phyloP scores from a whole-genome alignment of 2,888 invertebrate species.

The Zaprionus bogoriensis region DNA sequence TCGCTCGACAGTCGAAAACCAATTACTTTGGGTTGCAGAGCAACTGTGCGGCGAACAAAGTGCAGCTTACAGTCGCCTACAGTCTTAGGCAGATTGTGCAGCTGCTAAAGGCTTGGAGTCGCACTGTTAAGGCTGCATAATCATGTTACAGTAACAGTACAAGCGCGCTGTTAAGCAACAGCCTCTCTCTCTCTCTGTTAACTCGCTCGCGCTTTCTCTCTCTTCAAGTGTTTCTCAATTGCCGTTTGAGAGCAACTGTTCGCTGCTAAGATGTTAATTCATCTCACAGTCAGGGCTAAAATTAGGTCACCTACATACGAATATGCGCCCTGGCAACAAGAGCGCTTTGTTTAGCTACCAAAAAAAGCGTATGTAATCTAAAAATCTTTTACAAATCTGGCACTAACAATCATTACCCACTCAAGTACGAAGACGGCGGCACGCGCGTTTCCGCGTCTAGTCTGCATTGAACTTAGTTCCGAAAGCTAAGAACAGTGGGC shows the following conservation, averaged over 20 bases:
- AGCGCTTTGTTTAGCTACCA: no score
- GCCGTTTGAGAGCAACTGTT: neutral
- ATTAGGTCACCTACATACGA: neutral
- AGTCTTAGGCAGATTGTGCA: neutral
- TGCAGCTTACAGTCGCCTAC: neutral
- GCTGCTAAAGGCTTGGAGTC: neutral
- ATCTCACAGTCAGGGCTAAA: no score
- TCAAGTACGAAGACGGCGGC: neutral
- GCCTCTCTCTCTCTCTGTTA: no score
- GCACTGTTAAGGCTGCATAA: no score
- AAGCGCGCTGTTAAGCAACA: neutral
- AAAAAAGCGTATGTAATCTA: neutral
- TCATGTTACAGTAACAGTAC: no score
- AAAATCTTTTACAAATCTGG: neutral
- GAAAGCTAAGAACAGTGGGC: neutral
- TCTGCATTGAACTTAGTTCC: no score
- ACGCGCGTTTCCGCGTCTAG: no score
- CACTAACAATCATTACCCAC: neutral
- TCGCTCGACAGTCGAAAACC: conserved; percentile 12
- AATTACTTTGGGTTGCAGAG: conserved; percentile 18
- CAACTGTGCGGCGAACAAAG: neutral
- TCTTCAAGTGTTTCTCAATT: no score
- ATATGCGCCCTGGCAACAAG: neutral
- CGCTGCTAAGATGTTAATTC: neutral
- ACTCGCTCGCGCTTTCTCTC: no score